Evolutionary conservation across 1,140 invertebrate species (phyloP), one percentile per base, ranked within the genome.

Genomic region (Caenorhabditis remanei): DNA sequence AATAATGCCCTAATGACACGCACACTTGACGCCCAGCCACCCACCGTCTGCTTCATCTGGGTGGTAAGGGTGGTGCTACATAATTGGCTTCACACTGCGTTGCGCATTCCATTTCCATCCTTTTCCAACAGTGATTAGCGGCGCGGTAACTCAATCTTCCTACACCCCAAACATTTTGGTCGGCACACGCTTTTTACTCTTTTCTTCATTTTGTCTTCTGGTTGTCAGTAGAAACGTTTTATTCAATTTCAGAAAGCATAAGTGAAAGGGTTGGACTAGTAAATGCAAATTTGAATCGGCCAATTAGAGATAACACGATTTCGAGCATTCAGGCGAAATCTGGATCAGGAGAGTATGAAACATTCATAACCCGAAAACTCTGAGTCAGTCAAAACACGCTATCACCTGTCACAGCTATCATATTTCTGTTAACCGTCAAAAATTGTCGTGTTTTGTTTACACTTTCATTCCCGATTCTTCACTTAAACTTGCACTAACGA

Each of bases 71-170:
- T 21, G 61, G 61, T 71, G 67, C 67, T 46, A 79, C 46, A 79
- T 79, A 79, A 79, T 79, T 79, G 71, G 71, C 71, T 79, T 79
- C 71, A 79, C 71, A 79, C 71, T 79, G 71, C 71, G 71, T 79
- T 53, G 71, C 71, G 71, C 71, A 79, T 79, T 79, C 71, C 71
- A 50, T 79, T 50, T 79, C 46, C 71, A 19, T 19, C 41, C 41
- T 16, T 24, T 40, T 50, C 71, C 46, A 46, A 50, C 46, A 79
- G 71, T 79, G 71, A 79, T 79, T 79, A 79, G 71, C 71, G 67
- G n/a, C 67, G 67, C 67, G 71, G 71, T 79, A 79, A 79, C 71
- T 79, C 71, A 79, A 79, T 79, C 43, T 79, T 50, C 71, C 46
- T 53, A 79, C 53, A 11, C n/a, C 67, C 41, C 67, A 71, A 71